Base-by-base conservation (phyloP, 2,888 invertebrate species). In the Synergus gifuensis region DNA sequence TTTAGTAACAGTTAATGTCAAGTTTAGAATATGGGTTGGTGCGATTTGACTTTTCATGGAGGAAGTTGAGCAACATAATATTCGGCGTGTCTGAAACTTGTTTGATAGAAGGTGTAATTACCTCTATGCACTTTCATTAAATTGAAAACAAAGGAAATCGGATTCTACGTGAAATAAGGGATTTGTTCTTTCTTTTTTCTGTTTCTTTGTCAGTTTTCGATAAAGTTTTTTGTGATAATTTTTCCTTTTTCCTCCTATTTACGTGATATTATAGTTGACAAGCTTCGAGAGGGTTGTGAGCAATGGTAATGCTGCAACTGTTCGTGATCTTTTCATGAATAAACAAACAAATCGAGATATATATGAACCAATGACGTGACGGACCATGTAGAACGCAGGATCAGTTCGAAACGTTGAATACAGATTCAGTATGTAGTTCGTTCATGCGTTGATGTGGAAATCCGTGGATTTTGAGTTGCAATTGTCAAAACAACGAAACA, bases 241-340 rank as follows among this genome's bases (percentile, higher is more conserved):
- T 46, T 46, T 16, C 16, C 16, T 18, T 18, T 58, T 58, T 2
- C 18, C 3, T 8, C 14, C n/a, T 54, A 1, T 58, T 58, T 58
- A 12, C 14, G 62, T 28, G 12, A 62, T 62, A 62, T 28, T 62
- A 73, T 36, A 58, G 54, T n/a, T 36, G 49, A 36, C 40, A 73
- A 4, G 11, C 4, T 49, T 36, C n/a, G 4, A 54, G 5, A 73
- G 73, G 28, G 36, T 73, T 73, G 28, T n/a, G 40, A 36, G 58
- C 73, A 73, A 49, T 49, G 36, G 36, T 58, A 58, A 73, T 73
- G n/a, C 49, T 36, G 54, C n/a, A 58, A 36, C 40, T n/a, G 73
- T 73, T 49, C 54, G 49, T 73, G 78, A 86, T 86, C 82, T 83
- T 85, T 85, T 82, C 80, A 79, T 79, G 81, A 79, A 81, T 81